Base-by-base conservation (phyloP, 2,113 vertebrate genomes). In the Tychaedon coryphoeus region DNA sequence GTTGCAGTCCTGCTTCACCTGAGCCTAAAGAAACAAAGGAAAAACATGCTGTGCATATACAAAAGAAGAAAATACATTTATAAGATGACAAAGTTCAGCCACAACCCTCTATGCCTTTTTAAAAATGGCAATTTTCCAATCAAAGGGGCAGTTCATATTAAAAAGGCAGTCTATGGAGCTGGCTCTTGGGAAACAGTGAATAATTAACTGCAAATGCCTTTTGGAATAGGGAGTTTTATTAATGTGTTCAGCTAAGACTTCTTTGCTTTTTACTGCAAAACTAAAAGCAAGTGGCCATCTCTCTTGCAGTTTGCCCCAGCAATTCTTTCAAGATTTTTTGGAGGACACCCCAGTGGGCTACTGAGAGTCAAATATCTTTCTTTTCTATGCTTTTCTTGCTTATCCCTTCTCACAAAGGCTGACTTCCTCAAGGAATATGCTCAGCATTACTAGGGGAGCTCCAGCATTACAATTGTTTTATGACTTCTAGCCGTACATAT, bases 21-120 rank as follows among this genome's bases (percentile, higher is more conserved):
- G 91, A 95, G 66, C 51, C 81, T 89, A 75, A 91, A 91, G 74
- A 89, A 91, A 79, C 19, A 70, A 79, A 45, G 26, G 47, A 45
- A 84, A 88, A 91, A 47, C 90, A 84, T 0, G 8, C 89, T 88
- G 91, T 73, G 93, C 3, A 0, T 28, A 87, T 12, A 91, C 66
- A 92, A 95, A 94, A 87, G 81, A 85, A 91, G 57, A 96, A 95
- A 96, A 94, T 82, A 92, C 45, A 75, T 76, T 95, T 76, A 23
- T 85, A 91, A 87, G 36, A 87, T 17, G 36, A 79, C 28, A 53
- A 94, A 90, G 12, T 75, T 93, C 73, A 93, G 43, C 42, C 10
- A 14, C 65, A 86, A 67, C 11, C 40, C 93, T 86, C 50, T 61
- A 31, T 22, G 10, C 43, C 36, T 85, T 79, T 95, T 61, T 5